Evolutionary conservation across 2,113 vertebrate genomes (phyloP), one percentile per base, ranked within the genome.

Genomic region (Anser cygnoides): DNA sequence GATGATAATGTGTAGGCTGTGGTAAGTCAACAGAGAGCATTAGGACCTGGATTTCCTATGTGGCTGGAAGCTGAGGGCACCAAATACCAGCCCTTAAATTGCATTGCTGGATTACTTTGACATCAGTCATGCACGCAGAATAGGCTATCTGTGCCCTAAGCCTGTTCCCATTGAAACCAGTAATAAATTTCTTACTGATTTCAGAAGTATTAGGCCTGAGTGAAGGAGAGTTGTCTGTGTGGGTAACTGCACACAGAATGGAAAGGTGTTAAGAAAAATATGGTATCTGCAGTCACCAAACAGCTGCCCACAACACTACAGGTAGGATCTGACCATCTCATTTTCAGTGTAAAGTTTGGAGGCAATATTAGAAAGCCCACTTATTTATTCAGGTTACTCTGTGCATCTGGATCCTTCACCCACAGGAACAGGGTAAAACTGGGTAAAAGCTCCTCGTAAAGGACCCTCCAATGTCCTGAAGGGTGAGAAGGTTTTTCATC

Each of bases 1-100:
- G 5, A 2, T 68, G 43, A 87, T 49, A 54, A 54, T 1, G 0
- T 2, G 3, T 10, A 9, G 43, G 14, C 0, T 0, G 33, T 43
- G 29, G 21, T 75, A 50, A 58, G 16, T 20, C 1, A 2, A 11
- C 58, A 43, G 58, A 75, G 37, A 16, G 26, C 26, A 18, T 21
- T 49, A 52, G 67, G 37, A 58, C 26, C 20, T 54, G 7, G 43
- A 26, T 67, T 65, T 67, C 57, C 13, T 31, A 37, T 43, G 43
- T 44, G 39, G 19, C 70, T 58, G 22, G 57, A 31, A 67, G 41
- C 3, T 83, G 50, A 67, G 61, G 35, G 67, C 35, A 67, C 37
- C 66, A 28, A 7, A 11, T 57, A 35, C 54, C 58, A 43, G 46
- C 73, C 44, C 46, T 16, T 39, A 10, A 65, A 46, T 22, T 49